Conservation (phyloP, 2,797 vertebrate species). For the Coreius guichenoti region DNA sequence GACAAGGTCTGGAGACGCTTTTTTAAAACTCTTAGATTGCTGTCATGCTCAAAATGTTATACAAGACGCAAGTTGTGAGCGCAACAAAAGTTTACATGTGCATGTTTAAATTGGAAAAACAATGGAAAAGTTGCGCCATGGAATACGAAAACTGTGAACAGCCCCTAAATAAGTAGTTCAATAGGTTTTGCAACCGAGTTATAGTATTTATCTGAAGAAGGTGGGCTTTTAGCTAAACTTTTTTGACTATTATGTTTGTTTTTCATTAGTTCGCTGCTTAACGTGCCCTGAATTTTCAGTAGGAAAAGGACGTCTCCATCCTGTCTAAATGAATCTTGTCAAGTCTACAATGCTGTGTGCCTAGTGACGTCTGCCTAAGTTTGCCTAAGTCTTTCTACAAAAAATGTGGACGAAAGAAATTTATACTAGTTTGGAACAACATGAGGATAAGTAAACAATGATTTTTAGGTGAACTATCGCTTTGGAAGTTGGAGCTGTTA, state of each 20-base stretch:
- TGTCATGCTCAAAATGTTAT: not conserved
- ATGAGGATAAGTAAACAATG: not conserved
- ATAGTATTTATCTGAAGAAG: not conserved
- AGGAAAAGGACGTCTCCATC: not conserved
- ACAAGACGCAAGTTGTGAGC: not conserved
- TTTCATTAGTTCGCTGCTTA: not conserved
- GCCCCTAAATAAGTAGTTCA: not conserved
- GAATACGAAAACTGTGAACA: not conserved
- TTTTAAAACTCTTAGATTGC: not conserved
- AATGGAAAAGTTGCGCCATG: not conserved
- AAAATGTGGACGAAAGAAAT: no score
- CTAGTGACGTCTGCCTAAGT: not conserved
- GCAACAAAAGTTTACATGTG: not conserved
- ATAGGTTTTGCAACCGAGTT: not conserved
- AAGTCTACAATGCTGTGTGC: no score
- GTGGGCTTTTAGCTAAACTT: not conserved
- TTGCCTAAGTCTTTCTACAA: not conserved
- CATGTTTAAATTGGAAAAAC: not conserved
- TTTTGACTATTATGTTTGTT: not conserved
- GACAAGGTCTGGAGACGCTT: not conserved
- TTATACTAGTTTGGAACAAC: not conserved
- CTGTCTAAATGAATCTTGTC: not conserved
- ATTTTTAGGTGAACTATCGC: not conserved
- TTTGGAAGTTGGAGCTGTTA: not conserved
- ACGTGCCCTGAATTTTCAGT: not conserved